Evolutionary conservation across 2,797 vertebrate species (phyloP).

Genomic region (Alectoris magna): DNA sequence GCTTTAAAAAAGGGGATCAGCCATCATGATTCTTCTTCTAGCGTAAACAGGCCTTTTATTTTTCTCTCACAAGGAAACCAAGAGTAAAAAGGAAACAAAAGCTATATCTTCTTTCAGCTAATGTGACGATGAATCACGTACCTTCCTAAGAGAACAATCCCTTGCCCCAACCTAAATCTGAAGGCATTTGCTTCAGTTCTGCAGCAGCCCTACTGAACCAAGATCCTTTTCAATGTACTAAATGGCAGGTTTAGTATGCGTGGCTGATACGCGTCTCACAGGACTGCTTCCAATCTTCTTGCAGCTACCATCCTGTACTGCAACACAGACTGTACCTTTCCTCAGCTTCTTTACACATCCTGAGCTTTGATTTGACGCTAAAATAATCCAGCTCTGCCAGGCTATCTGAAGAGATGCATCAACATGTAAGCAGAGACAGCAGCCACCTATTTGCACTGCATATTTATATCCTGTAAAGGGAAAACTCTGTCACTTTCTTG

Average conservation of each 20-base stretch:
- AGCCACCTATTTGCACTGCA: constrained; percentile 65
- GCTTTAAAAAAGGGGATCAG: background rate
- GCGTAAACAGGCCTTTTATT: background rate
- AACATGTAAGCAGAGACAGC: constrained; percentile 58
- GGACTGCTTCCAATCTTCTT: constrained; percentile 57
- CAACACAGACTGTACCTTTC: constrained; percentile 63
- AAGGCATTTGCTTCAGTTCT: background rate
- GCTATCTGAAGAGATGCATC: constrained; percentile 65
- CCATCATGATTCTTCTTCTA: background rate
- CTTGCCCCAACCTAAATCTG: background rate
- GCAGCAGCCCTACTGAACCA: background rate
- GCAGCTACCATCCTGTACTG: constrained; percentile 57
- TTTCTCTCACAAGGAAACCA: background rate
- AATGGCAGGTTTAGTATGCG: constrained; percentile 54
- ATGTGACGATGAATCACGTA: background rate
- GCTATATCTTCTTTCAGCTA: background rate
- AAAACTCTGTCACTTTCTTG: constrained; percentile 62
- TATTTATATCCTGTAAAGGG: constrained; percentile 63
- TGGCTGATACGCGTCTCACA: constrained; percentile 51
- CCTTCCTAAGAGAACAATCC: background rate
- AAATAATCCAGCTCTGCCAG: constrained; percentile 63
- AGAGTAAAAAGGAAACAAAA: background rate
- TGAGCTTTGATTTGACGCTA: constrained; percentile 68
- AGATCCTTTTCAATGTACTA: background rate
- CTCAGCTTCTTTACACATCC: constrained; percentile 47